Evolutionary conservation across 2,113 vertebrate genomes (phyloP), one percentile per base, ranked within the genome.

Genomic region (Hippocampus guttulatus): DNA sequence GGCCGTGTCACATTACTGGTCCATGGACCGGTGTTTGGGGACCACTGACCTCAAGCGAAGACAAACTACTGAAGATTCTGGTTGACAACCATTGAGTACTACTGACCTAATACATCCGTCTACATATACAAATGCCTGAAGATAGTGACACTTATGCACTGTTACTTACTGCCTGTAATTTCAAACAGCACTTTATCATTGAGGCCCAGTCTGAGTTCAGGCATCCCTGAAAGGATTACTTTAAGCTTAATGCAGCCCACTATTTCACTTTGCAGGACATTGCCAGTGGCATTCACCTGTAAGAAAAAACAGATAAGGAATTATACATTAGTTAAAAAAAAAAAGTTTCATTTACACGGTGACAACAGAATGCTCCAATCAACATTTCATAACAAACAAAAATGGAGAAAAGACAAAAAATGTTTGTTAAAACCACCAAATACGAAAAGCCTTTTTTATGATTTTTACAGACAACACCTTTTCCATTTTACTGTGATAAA

Each of bases 111-210:
- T 8, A 55, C 21, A 49, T 18, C 12, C 15, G 47, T 18, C 49
- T 21, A 5, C 18, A 64, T 25, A 43, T 10, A 18, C 3, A 33
- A 62, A 47, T 20, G 64, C 15, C 25, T 58, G 38, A 3, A 25
- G 27, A 33, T 15, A 67, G 9, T 2, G 27, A 75, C 21, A 33
- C 3, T 20, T 18, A 61, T 9, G 27, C 2, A 8, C 23, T 49
- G 64, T 14, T 68, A 92, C 95, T 95, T 86, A 96, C 95, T 92
- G 74, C 95, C 95, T 3, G 95, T 96, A 81, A 95, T 93, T 85
- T 96, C 94, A 55, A 96, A 96, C 75, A 97, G 94, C 76, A 96
- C 93, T 67, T 95, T 94, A 87, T 97, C 95, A 8, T 97, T 97
- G 75, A 97, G 91, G 62, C 95, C 95, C 47, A 96, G 87, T 64